A percentile compares a stretch with the other conserved stretches of the same genome.
These are phyloP conservation scores for Falco columbarius DNA, from an alignment of 2,797 vertebrate species.

Conservation along the genomic window DNA sequence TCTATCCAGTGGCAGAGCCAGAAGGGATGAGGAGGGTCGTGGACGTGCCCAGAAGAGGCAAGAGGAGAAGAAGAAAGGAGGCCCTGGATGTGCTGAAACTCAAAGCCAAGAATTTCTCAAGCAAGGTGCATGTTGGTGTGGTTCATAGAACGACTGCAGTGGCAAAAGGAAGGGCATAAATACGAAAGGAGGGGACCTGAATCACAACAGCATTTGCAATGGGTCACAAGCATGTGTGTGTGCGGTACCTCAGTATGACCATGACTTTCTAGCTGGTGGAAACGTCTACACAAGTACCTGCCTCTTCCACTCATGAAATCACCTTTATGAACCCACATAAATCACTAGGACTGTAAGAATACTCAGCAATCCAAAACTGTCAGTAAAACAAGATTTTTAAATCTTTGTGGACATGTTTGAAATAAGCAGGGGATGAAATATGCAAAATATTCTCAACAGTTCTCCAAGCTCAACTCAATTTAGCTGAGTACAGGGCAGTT, in stretches of 20 bases:
- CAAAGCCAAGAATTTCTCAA: neutral
- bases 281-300: neutral
- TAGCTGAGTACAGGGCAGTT: neutral
- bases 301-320: neutral
- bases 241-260: neutral
- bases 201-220: neutral
- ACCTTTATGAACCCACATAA: neutral
- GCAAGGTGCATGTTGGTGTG: neutral
- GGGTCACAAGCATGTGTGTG: neutral
- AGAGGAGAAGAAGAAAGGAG: neutral
- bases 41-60: neutral
- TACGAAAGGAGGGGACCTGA: neutral
- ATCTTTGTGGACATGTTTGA: neutral
- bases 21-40: neutral
- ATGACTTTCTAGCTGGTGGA: neutral
- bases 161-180: neutral
- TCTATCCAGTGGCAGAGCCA: neutral
- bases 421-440: neutral
- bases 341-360: neutral
- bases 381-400: neutral
- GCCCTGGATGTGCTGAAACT: neutral
- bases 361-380: neutral
- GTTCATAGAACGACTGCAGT: neutral
- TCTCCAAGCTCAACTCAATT: neutral
- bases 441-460: neutral